Conservation (phyloP, 1,140 invertebrate genomes). For the Alviniconcha marisindica region DNA sequence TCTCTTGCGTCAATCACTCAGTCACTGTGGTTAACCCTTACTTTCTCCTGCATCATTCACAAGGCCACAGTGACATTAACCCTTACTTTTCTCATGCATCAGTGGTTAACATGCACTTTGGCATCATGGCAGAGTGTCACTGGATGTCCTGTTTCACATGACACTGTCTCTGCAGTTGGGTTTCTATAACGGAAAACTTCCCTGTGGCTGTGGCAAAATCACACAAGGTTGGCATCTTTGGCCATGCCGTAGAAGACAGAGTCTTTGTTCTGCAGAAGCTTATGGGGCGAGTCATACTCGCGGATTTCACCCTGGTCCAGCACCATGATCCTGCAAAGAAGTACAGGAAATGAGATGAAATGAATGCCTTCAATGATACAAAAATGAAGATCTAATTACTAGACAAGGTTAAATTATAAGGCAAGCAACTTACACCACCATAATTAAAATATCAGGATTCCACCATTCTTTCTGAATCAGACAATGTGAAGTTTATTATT, state of each 20-base stretch:
- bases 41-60: too few species aligned
- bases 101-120: not conserved
- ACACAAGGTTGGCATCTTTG: constrained; percentile 86
- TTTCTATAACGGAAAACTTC: not conserved
- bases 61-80: too few species aligned
- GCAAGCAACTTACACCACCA: too few species aligned
- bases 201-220: too few species aligned
- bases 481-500: not conserved
- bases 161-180: not conserved
- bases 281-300: constrained; percentile 62
- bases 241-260: constrained; percentile 95
- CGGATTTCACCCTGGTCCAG: constrained; percentile 64
- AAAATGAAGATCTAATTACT: too few species aligned
- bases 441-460: not conserved
- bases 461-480: not conserved
- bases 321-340: constrained; percentile 65
- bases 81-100: not conserved
- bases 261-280: constrained; percentile 84
- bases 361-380: not conserved
- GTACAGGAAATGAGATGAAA: not conserved
- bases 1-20: too few species aligned
- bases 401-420: not conserved
- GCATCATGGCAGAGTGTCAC: not conserved
- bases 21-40: too few species aligned
- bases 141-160: not conserved